phyloP scores from a whole-genome alignment of 2,888 invertebrate species.

The Zelleria hepariella region DNA sequence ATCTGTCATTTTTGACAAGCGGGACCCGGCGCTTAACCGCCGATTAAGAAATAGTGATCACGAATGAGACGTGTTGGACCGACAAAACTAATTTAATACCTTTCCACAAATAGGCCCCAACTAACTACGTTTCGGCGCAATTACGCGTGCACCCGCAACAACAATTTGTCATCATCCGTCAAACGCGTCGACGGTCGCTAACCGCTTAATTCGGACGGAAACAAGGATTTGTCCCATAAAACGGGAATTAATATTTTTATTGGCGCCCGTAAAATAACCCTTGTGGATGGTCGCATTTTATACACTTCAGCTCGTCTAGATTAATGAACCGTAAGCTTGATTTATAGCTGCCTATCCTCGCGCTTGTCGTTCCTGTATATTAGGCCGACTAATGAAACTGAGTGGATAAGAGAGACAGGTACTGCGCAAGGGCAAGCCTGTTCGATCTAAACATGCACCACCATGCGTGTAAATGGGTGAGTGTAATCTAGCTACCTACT shows the following conservation, averaged over 20 bases:
- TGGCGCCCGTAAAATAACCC: not conserved
- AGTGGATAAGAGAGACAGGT: no score
- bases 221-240: constrained; percentile 5
- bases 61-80: no score
- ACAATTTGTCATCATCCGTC: constrained; percentile 4
- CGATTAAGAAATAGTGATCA: no score
- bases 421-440: no score
- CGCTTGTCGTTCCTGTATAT: no score
- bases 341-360: no score
- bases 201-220: constrained; percentile 1
- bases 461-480: not conserved
- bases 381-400: no score
- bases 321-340: no score
- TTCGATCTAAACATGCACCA: no score
- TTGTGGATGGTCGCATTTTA: not conserved
- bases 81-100: not conserved
- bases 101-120: not conserved
- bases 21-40: no score
- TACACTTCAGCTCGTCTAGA: not conserved
- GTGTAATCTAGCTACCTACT: not conserved
- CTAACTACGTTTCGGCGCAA: not conserved
- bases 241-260: constrained; percentile 3
- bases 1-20: no score
- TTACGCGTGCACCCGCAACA: not conserved
- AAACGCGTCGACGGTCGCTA: not conserved